Evolutionary conservation across 2,113 vertebrate genomes (phyloP).

Genomic region (Anolis carolinensis): DNA sequence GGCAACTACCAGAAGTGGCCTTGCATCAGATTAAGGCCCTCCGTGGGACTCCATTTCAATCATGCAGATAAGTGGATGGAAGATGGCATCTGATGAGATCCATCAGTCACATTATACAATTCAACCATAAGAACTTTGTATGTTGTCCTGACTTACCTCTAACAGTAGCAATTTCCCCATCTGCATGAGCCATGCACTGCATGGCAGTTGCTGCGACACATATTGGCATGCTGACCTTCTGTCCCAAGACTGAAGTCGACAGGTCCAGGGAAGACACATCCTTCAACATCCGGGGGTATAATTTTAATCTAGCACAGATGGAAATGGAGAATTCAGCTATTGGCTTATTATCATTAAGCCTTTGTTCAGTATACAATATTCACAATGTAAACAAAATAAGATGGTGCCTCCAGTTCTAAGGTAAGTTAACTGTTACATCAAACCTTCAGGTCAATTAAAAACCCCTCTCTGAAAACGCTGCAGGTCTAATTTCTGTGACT

Average conservation of each 20-base stretch:
- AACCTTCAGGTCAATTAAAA: neutral
- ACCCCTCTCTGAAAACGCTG: neutral
- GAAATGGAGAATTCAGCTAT: neutral
- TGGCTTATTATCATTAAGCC: neutral
- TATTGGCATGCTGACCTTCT: conserved; percentile 86
- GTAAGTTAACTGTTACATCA: neutral
- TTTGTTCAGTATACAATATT: neutral
- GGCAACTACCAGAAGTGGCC: too few species aligned
- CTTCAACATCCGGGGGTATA: conserved; percentile 87
- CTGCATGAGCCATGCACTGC: conserved; percentile 93
- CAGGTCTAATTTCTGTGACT: neutral
- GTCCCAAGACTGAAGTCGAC: conserved; percentile 83
- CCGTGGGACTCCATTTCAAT: too few species aligned
- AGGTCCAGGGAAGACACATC: conserved; percentile 86
- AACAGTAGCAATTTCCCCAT: conserved; percentile 88
- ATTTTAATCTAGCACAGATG: conserved; percentile 79
- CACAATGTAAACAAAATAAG: neutral
- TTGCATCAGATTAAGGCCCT: too few species aligned
- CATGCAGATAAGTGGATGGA: too few species aligned
- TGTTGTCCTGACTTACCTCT: conserved; percentile 75
- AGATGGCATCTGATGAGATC: too few species aligned
- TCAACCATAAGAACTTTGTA: neutral
- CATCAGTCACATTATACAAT: too few species aligned
- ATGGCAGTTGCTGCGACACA: conserved; percentile 89
- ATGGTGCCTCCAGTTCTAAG: neutral